Base-by-base conservation (phyloP, 2,888 invertebrate genomes). In the Campoletis raptor region DNA sequence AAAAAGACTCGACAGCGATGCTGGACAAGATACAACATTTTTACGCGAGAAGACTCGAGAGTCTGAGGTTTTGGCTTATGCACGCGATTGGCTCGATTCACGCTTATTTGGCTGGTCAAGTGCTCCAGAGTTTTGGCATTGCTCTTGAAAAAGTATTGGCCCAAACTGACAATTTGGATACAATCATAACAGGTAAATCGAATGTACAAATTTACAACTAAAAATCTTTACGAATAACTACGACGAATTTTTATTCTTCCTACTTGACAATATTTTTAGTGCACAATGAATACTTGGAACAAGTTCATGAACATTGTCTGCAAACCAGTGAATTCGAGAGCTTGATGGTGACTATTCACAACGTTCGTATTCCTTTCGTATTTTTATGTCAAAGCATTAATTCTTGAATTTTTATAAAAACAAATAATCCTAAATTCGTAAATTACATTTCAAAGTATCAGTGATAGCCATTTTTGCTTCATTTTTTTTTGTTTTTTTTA, bases 21-120 rank as follows among this genome's bases (percentile, higher is more conserved):
- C 66, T 64, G 7, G 90, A 94, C 77, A 85, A 86, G 45, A 81
- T 93, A 21, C 91, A 92, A 85, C 92, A 93, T 24, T 94, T 93
- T 86, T 88, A 93, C 37, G 90, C 92, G 84, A 94, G 95, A 40
- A 94, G 95, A 4, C 91, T 96, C 52, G 95, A 95, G 82, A 94
- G 95, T 45, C 87, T 96, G 36, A 94, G 95, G 81, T 95, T 95
- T 88, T 96, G 96, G 95, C 92, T 96, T 66, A 92, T 95, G 30
- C 95, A 95, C 86, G 94, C 95, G 1, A 92, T 96, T 70, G 95
- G 95, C 79, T 95, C 94, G 54, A 93, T 96, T 83, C 95, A 96
- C 86, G 94, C 94, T 45, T 95, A 96, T 92, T 89, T 96, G 42
- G 95, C 95, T 91, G 95, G 95, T 0, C 94, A 94, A 89, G 94